Base-by-base conservation (phyloP, 2,113 vertebrate genomes). In the Prochilodus magdalenae region DNA sequence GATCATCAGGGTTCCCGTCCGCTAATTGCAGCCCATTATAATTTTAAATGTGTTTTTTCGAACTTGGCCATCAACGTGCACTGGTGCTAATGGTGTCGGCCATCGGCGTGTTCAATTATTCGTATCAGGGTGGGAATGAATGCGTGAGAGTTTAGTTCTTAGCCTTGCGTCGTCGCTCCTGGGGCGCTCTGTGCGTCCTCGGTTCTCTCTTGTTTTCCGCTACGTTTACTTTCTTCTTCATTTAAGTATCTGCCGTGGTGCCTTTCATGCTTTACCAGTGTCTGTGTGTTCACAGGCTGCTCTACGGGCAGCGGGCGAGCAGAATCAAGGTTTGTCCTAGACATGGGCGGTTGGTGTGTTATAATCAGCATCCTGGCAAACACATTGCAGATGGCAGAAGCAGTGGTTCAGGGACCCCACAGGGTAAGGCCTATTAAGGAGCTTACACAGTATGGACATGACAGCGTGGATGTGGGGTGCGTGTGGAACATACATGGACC, bases 261-360 rank as follows among this genome's bases (percentile, higher is more conserved):
- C n/a, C 24, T 44, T 33, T 47, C 40, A 44, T n/a, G n/a, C n/a
- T n/a, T 44, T 63, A 22, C 24, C 53, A 2, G 33, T 76, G 33
- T 76, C 16, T 44, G 53, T 62, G 3, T 26, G 65, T 26, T 57
- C n/a, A 10, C 75, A 99, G 98, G 98, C 98, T 20, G 97, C 96
- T 13, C 92, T 99, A 75, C 97, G n/a, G 95, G 89, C 97, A 98
- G 87, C 95, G 99, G 55, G 91, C 93, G 0, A 96, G n/a, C n/a
- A 91, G 79, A 98, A 98, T n/a, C 94, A 99, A 98, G 74, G 98
- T 98, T n/a, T n/a, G n/a, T 0, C 97, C 98, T 81, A 95, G n/a
- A 92, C 90, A 99, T 99, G 98, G 97, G 96, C 0, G 97, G 97
- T n/a, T 99, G 29, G 92, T 97, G 86, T 91, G n/a, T n/a, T n/a